These are phyloP conservation scores for Amphiprion percula DNA, from an alignment of 2,113 vertebrate genomes.

Conservation along the genomic window DNA sequence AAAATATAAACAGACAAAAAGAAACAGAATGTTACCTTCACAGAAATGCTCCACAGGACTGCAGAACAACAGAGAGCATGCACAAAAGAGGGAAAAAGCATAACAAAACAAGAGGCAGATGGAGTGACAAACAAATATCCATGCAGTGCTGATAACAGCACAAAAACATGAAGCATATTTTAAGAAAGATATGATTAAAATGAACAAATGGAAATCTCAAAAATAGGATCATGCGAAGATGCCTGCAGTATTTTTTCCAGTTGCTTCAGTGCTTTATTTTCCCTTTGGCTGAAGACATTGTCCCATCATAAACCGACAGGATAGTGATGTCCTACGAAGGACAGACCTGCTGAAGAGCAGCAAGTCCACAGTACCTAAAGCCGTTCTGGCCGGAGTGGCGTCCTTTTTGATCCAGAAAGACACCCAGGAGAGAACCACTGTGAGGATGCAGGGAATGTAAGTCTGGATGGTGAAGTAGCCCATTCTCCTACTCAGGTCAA, in stretches of 20 bases:
- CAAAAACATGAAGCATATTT: not conserved
- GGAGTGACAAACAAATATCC: constrained; percentile 39
- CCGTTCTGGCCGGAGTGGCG: constrained; percentile 95
- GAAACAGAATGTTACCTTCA: constrained; percentile 77
- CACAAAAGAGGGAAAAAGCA: constrained; percentile 53
- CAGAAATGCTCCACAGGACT: constrained; percentile 76
- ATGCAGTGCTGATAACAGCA: constrained; percentile 4
- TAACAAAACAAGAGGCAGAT: constrained; percentile 67
- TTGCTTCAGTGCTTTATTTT: not conserved
- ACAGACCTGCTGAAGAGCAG: not conserved
- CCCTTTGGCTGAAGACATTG: not conserved
- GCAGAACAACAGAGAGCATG: constrained; percentile 73
- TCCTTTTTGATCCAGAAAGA: constrained; percentile 99
- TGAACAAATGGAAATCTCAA: constrained; percentile 22
- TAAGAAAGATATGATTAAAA: constrained; percentile 27
- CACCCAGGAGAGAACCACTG: constrained; percentile 97
- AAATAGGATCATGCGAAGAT: not conserved
- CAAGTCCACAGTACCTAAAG: constrained; percentile 85
- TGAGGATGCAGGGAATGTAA: constrained; percentile 97
- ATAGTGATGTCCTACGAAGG: no score
- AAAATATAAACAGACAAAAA: constrained; percentile 1
- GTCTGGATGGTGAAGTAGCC: constrained; percentile 99
- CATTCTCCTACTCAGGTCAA: constrained; percentile 96
- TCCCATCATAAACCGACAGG: not conserved
- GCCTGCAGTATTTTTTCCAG: not conserved